Evolutionary conservation across 2,888 invertebrate species (phyloP).

Genomic region (Entomobrya multifasciata): DNA sequence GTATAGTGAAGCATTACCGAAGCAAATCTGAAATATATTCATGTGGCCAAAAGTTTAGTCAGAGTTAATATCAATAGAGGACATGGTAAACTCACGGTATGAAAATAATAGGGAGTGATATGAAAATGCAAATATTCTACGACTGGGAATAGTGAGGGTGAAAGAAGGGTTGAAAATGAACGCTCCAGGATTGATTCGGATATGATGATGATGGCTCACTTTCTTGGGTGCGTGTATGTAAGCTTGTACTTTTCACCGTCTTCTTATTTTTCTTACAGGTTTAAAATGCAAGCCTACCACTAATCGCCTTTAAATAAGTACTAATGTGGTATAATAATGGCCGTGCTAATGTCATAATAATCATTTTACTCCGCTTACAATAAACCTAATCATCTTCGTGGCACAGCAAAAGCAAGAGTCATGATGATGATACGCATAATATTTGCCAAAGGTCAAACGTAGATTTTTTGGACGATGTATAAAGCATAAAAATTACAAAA

Average conservation of each 20-base stretch:
- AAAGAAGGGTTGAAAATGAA: conserved; percentile 9
- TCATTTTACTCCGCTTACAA: conserved; percentile 63
- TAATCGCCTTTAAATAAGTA: conserved; percentile 69
- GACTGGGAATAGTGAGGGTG: conserved; percentile 4
- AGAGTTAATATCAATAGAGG: background rate
- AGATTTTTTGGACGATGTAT: conserved; percentile 1
- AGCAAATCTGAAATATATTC: conserved; percentile 49
- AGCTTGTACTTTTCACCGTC: background rate
- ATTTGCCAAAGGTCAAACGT: conserved; percentile 61
- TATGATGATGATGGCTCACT: conserved; percentile 25
- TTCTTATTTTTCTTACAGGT: background rate
- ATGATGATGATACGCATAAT: conserved; percentile 59
- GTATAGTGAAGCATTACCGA: background rate
- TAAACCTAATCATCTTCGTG: conserved; percentile 56
- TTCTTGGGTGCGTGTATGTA: background rate
- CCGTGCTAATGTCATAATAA: conserved; percentile 66
- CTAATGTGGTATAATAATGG: conserved; percentile 61
- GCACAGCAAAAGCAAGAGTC: too few species aligned
- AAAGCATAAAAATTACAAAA: conserved; percentile 10
- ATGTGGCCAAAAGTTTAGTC: conserved; percentile 1
- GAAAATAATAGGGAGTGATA: too few species aligned
- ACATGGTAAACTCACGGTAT: background rate
- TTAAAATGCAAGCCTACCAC: conserved; percentile 58
- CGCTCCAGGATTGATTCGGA: conserved; percentile 33
- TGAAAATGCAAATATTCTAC: too few species aligned